Evolutionary conservation across 2,888 invertebrate genomes (phyloP), one percentile per base, ranked within the genome.

Genomic region (Mythimna albipuncta): DNA sequence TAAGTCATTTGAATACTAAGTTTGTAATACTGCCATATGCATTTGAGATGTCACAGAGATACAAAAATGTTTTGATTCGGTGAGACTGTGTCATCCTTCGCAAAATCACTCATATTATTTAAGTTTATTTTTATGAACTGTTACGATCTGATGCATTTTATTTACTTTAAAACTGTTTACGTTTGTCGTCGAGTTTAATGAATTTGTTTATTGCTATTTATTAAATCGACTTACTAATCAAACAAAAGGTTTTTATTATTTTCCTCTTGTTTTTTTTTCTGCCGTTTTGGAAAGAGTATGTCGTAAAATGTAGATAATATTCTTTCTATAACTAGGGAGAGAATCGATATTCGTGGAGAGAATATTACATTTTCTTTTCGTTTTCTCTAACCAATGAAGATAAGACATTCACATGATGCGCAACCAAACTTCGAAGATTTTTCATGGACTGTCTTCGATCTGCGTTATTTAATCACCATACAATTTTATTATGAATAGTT

Each of bases 141-240:
- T 47, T 13, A 61, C 10, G 81, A 75, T 77, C 77, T 81, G 69
- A 61, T 79, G 32, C 32, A 64, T 54, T 64, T 75, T 59, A 16
- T 59, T 61, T 52, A 41, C 9, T 41, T 57, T 41, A 55, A 57
- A 19, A n/a, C n/a, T 61, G 3, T 54, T 35, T 50, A 32, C 19
- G 19, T 38, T 21, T 72, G 21, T n/a, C 50, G 32, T 54, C 26
- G 61, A 54, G 4, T 35, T 32, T 66, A 50, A 26, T 73, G 44
- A 57, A 74, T 77, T 52, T 59, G 58, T 75, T 63, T 59, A 21
- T 78, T 78, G 64, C 64, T 77, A 58, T 63, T 65, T 65, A 65
- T 66, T 75, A 76, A 69, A 69, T 55, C 32, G 47, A 68, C n/a
- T 50, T 35, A 16, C 4, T 11, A 38, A 41, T 59, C 1, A 21